Percentiles rank a stretch among this genome's conserved stretches.
Evolutionary conservation across 1,140 invertebrate genomes (phyloP).

Genomic region (Cherax destructor): DNA sequence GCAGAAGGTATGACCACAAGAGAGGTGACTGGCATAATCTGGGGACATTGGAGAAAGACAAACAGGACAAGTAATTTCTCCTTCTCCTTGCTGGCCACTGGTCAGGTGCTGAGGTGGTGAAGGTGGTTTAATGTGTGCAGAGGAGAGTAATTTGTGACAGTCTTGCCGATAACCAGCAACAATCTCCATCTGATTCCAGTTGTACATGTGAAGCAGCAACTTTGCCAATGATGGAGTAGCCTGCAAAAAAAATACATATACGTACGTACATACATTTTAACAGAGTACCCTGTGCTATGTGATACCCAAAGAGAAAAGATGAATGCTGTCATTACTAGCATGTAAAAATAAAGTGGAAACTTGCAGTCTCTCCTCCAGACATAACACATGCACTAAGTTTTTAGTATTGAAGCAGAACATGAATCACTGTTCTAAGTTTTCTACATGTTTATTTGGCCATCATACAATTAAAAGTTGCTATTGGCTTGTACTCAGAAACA

Average conservation of each 20-base stretch:
- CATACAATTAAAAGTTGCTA: no score
- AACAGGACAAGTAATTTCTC: constrained; percentile 78
- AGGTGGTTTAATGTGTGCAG: constrained; percentile 87
- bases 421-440: no score
- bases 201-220: constrained; percentile 89
- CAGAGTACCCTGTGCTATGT: neutral
- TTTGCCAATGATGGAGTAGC: constrained; percentile 94
- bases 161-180: constrained; percentile 86
- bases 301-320: neutral
- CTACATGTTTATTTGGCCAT: no score
- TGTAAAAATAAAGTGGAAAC: no score
- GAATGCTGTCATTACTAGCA: no score
- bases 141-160: constrained; percentile 84
- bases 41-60: constrained; percentile 78
- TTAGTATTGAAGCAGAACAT: no score
- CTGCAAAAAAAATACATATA: constrained; percentile 75
- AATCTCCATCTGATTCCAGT: constrained; percentile 90
- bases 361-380: no score
- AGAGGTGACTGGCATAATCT: constrained; percentile 85
- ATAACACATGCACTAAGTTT: no score
- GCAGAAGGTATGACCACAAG: constrained; percentile 95
- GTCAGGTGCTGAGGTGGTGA: constrained; percentile 74
- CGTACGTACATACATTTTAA: no score
- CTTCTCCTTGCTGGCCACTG: constrained; percentile 61
- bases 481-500: no score